Base-by-base conservation (phyloP, 1,140 invertebrate species). In the Drosophila elegans region DNA sequence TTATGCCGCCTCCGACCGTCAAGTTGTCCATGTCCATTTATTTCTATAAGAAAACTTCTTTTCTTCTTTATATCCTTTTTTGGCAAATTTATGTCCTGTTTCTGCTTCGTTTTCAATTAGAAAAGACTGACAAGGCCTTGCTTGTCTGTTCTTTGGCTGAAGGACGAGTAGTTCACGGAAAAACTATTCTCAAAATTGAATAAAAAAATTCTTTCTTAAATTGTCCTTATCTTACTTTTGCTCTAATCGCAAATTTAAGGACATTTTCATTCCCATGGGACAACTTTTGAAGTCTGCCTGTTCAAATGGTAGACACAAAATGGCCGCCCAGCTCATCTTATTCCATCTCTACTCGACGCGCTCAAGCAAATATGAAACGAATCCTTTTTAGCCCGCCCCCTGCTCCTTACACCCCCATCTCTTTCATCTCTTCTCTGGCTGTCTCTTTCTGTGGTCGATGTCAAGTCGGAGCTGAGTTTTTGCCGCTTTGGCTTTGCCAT, bases 361-460 rank as follows among this genome's bases (percentile, higher is more conserved):
- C 81, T 85, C 61, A 79, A 86, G 69, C 83, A 86, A 81, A 86
- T 64, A 75, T 86, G 45, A 86, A 88, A 68, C 52, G 83, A 86
- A 88, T 86, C 83, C 78, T 86, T 86, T 86, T 69, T 34, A 78
- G 57, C 63, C 52, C 21, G 49, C 53, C 38, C 59, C 41, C 60
- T 13, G 48, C 27, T 29, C 16, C 55, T 10, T 4, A 36, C 13
- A 16, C 13, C 7, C 11, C 55, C n/a, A 42, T 41, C 12, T 25
- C 57, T 52, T 25, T 74, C n/a, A 21, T 34, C 41, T 39, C 41
- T 10, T 42, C 44, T 53, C 57, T 38, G 54, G 12, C 34, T 44
- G 21, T 60, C 52, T 74, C 56, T 44, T 39, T 45, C 53, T 73
- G 52, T 57, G 62, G 75, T 59, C 62, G 62, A 63, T 80, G 72